Evolutionary conservation across 2,888 invertebrate genomes (phyloP).

Genomic region (Melanophora roralis): DNA sequence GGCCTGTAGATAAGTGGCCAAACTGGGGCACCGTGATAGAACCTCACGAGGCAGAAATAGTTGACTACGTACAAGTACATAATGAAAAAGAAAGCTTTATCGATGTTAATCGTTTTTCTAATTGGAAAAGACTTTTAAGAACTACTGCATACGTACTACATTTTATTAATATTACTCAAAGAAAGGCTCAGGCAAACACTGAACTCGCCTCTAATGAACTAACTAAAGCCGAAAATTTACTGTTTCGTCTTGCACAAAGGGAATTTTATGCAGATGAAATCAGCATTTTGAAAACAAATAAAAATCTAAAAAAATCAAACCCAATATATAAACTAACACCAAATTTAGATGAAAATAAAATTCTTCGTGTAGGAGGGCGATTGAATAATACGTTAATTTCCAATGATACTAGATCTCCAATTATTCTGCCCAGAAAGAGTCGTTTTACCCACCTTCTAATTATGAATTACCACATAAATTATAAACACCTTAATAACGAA

Average conservation of each 20-base stretch:
- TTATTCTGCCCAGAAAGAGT: no score
- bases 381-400: no score
- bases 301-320: conserved; percentile 14
- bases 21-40: no score
- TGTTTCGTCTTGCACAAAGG: conserved; percentile 25
- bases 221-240: conserved; percentile 21
- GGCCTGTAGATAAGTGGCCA: conserved; percentile 20
- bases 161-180: conserved; percentile 18
- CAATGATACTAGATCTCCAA: no score
- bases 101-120: conserved; percentile 20
- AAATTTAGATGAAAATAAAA: conserved; percentile 36
- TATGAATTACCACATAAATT: conserved; percentile 7
- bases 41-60: not conserved
- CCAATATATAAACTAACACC: conserved; percentile 19
- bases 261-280: conserved; percentile 20
- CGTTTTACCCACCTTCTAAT: no score
- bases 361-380: conserved; percentile 23
- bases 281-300: conserved; percentile 1
- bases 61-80: conserved; percentile 1
- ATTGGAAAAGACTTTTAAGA: conserved; percentile 17
- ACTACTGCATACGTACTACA: conserved; percentile 23
- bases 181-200: not conserved
- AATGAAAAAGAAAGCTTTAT: not conserved
- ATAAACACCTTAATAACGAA: conserved; percentile 34
- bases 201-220: conserved; percentile 17